Base-by-base conservation (phyloP, 2,797 vertebrate species). In the Phoeniculus purpureus region DNA sequence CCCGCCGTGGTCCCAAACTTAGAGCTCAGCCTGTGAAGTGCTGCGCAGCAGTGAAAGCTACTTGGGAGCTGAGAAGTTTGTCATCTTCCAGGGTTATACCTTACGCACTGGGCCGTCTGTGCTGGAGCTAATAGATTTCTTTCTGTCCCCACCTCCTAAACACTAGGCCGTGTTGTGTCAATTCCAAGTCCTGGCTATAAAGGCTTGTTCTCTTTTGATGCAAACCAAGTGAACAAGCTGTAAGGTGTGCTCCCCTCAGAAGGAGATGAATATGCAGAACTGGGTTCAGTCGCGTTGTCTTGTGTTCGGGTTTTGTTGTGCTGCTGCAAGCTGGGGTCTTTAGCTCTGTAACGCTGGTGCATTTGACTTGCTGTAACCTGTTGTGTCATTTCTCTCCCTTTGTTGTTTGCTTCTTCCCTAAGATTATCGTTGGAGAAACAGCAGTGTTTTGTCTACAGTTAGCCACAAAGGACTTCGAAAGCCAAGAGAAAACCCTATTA, bases 401-500 rank as follows among this genome's bases (percentile, higher is more conserved):
- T 43, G 16, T 43, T 95, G 90, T 92, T 97, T 62, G 94, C 91
- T 83, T 70, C 72, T 84, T 81, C 81, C 37, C 47, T 66, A 97
- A 99, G 99, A 99, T 99, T 96, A 99, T 98, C 61, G 95, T 99
- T 92, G 99, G 98, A 91, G 99, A 99, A 97, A 99, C 99, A 4
- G 98, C 98, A 89, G 98, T 99, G 94, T 99, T 99, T 98, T 98
- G 99, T 96, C 98, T 99, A 95, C 99, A 99, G 97, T 98, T 99
- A 97, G 99, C 98, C 37, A 99, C 99, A 87, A 98, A 98, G 97
- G 99, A 99, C 97, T 99, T 99, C 84, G 99, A 99, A 97, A 98
- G 98, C 61, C 98, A 98, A 77, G 99, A 99, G 96, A 99, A 99
- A 98, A 99, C 98, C 10, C 98, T 99, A 91, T 98, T 98, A 96